Conservation (phyloP, 2,888 invertebrate genomes). For the Nymphalis c-album region DNA sequence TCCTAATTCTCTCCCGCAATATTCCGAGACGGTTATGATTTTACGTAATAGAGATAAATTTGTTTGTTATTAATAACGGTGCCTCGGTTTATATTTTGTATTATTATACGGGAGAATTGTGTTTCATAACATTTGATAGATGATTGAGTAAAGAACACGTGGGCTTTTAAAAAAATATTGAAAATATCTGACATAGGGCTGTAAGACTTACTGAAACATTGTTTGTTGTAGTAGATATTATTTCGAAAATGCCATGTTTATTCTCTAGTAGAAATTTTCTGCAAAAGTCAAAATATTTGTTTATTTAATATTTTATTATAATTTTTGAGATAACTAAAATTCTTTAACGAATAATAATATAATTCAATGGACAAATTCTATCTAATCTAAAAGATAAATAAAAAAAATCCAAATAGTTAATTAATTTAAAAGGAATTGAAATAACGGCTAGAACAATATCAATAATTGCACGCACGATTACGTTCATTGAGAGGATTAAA, state of each 20-base stretch:
- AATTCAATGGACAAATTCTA: too few relatives aligned
- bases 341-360: too few relatives aligned
- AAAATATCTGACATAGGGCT: not conserved
- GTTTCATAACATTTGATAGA: conserved; percentile 1
- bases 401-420: conserved; percentile 29
- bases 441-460: conserved; percentile 59
- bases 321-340: too few relatives aligned
- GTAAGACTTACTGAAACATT: too few relatives aligned
- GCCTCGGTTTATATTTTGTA: conserved; percentile 28
- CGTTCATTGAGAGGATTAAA: conserved; percentile 73
- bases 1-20: conserved; percentile 34
- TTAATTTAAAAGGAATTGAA: conserved; percentile 56
- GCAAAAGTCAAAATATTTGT: too few relatives aligned
- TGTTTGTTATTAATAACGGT: conserved; percentile 29
- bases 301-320: too few relatives aligned
- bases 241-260: too few relatives aligned
- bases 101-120: conserved; percentile 2
- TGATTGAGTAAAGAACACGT: not conserved
- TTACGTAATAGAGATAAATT: conserved; percentile 30
- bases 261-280: too few relatives aligned
- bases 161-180: not conserved
- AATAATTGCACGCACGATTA: conserved; percentile 70
- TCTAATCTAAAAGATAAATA: too few relatives aligned
- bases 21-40: conserved; percentile 26
- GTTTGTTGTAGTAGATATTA: too few relatives aligned